These are phyloP conservation scores for Cecidostiba fungosa DNA, from an alignment of 2,888 invertebrate species.

Conservation along the genomic window DNA sequence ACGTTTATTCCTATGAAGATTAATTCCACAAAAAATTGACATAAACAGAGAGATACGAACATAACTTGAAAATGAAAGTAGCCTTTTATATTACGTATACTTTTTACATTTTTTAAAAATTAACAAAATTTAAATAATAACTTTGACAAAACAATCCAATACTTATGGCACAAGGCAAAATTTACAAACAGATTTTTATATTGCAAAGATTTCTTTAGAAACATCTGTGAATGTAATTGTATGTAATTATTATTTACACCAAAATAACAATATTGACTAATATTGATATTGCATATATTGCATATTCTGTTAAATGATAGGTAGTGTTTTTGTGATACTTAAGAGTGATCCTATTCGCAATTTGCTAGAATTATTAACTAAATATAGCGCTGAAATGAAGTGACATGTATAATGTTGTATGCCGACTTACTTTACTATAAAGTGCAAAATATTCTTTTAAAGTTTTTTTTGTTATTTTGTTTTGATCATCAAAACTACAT, in stretches of 20 bases:
- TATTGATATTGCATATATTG: conserved; percentile 55
- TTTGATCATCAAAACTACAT: conserved; percentile 51
- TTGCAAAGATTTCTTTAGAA: conserved; percentile 35
- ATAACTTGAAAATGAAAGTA: conserved; percentile 18
- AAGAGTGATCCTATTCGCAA: conserved; percentile 29
- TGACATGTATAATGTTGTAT: conserved; percentile 9
- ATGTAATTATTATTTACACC: conserved; percentile 58
- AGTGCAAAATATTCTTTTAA: conserved; percentile 45
- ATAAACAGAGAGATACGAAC: not conserved
- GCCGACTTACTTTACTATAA: not conserved
- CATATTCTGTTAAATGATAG: conserved; percentile 55
- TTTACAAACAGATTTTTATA: conserved; percentile 56
- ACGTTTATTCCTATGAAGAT: conserved; percentile 7
- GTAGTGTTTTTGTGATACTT: conserved; percentile 26
- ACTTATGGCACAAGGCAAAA: conserved; percentile 61
- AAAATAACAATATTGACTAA: conserved; percentile 59
- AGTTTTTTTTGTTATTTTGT: conserved; percentile 16
- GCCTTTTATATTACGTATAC: conserved; percentile 21
- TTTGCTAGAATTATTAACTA: conserved; percentile 41
- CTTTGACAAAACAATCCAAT: conserved; percentile 38
- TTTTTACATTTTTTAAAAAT: conserved; percentile 35
- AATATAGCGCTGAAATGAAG: conserved; percentile 41
- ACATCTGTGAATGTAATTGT: conserved; percentile 25
- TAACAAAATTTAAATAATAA: conserved; percentile 27
- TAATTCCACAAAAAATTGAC: conserved; percentile 20